Evolutionary conservation across 2,888 invertebrate species (phyloP).

Genomic region (Augochlorella aurata): DNA sequence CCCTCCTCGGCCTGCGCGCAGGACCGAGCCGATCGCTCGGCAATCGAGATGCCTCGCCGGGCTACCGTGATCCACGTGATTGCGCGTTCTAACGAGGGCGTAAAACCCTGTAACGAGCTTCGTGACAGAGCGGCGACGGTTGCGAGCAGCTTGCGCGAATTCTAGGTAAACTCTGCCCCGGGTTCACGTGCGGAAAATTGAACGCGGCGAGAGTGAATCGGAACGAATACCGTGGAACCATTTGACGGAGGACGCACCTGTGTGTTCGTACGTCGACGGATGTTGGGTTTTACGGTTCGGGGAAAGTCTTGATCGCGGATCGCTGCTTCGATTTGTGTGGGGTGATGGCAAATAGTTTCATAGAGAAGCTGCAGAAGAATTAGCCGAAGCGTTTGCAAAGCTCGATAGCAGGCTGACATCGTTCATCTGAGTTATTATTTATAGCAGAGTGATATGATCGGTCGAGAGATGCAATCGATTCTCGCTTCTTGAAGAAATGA

Average conservation of each 20-base stretch:
- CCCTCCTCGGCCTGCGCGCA: neutral
- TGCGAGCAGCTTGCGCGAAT: slow-evolving; percentile 2
- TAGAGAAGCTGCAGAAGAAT: too few species aligned
- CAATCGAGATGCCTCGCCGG: neutral
- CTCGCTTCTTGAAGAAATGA: too few species aligned
- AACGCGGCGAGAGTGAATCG: neutral
- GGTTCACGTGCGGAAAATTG: slow-evolving; percentile 15
- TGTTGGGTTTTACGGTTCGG: too few species aligned
- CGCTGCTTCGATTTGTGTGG: too few species aligned
- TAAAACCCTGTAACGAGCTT: slow-evolving; percentile 36
- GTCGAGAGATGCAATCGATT: too few species aligned
- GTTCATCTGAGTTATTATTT: too few species aligned
- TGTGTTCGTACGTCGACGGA: too few species aligned
- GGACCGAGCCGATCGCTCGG: neutral
- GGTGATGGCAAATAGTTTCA: too few species aligned
- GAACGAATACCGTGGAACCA: neutral
- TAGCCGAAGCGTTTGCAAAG: too few species aligned
- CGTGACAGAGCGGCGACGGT: slow-evolving; percentile 36
- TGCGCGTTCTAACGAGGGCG: slow-evolving; percentile 23
- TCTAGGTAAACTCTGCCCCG: slow-evolving; percentile 1
- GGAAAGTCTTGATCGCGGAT: too few species aligned
- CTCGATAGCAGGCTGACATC: too few species aligned
- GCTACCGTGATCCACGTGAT: slow-evolving; percentile 13
- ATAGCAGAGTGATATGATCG: too few species aligned
- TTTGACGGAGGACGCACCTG: neutral